Conservation (phyloP, 2,888 invertebrate genomes). For the Cacoxenus indagator region DNA sequence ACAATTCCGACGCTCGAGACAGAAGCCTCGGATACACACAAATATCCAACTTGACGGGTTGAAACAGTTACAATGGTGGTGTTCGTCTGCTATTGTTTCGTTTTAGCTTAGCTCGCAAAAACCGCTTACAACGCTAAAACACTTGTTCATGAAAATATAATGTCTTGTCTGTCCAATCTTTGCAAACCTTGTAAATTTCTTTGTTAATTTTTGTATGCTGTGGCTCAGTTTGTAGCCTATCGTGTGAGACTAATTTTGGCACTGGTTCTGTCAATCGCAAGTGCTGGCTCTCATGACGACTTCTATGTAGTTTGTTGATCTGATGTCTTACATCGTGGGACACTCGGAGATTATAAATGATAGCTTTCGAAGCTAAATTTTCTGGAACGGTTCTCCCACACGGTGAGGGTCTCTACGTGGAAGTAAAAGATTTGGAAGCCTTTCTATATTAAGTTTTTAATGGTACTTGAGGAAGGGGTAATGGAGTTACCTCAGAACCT, state of each 20-base stretch:
- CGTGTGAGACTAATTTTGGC: background rate
- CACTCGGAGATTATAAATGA: too few relatives aligned
- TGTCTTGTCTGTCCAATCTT: background rate
- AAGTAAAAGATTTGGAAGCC: too few relatives aligned
- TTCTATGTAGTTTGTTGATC: too few relatives aligned
- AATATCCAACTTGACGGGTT: conserved; percentile 30
- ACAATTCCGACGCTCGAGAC: conserved; percentile 36
- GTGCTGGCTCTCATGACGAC: background rate
- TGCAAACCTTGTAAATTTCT: background rate
- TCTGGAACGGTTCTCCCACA: too few relatives aligned
- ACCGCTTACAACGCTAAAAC: background rate
- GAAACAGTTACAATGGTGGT: background rate
- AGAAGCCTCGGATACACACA: conserved; percentile 40
- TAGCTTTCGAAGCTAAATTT: too few relatives aligned
- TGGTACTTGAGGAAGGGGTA: too few relatives aligned
- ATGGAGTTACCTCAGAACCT: too few relatives aligned
- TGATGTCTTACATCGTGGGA: too few relatives aligned
- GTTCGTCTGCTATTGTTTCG: background rate
- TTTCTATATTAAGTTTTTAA: too few relatives aligned
- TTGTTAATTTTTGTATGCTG: too few relatives aligned
- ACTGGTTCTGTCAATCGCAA: background rate
- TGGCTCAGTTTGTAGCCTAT: background rate
- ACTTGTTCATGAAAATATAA: background rate
- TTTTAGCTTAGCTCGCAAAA: background rate
- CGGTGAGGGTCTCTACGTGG: too few relatives aligned